Conservation (phyloP, 2,113 vertebrate genomes). For the Clupea harengus region DNA sequence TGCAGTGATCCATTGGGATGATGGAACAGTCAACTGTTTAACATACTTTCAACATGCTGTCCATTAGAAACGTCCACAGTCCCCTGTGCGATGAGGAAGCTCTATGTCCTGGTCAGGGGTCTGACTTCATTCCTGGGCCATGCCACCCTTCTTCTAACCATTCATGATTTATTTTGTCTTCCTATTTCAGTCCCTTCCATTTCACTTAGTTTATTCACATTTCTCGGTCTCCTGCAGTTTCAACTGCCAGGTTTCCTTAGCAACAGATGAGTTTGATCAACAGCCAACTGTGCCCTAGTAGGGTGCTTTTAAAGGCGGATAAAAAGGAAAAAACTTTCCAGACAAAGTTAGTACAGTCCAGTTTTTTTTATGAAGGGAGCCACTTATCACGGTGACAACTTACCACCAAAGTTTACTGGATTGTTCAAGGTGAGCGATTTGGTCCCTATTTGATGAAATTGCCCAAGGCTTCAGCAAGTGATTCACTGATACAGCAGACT, state of each 20-base stretch:
- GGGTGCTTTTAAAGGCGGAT: too few relatives aligned
- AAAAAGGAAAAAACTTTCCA: neutral
- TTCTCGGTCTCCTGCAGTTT: neutral
- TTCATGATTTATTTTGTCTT: too few relatives aligned
- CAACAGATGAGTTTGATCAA: constrained; percentile 31
- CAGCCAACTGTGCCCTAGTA: constrained; percentile 22
- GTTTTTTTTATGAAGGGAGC: neutral
- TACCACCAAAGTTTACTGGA: neutral
- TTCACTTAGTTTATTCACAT: neutral
- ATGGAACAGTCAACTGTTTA: too few relatives aligned
- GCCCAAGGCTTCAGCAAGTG: neutral
- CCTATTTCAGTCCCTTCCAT: too few relatives aligned
- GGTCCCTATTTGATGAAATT: neutral
- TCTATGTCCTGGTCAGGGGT: too few relatives aligned
- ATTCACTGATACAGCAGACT: neutral
- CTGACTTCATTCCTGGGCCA: too few relatives aligned
- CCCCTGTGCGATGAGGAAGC: too few relatives aligned
- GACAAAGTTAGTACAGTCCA: neutral
- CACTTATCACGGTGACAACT: neutral
- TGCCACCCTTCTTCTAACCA: too few relatives aligned
- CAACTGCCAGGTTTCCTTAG: constrained; percentile 27
- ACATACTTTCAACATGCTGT: too few relatives aligned
- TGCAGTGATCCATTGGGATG: too few relatives aligned
- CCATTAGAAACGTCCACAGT: too few relatives aligned
- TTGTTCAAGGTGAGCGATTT: neutral